Conservation (phyloP, 2,888 invertebrate genomes). For the Drosophila austrosaltans region DNA sequence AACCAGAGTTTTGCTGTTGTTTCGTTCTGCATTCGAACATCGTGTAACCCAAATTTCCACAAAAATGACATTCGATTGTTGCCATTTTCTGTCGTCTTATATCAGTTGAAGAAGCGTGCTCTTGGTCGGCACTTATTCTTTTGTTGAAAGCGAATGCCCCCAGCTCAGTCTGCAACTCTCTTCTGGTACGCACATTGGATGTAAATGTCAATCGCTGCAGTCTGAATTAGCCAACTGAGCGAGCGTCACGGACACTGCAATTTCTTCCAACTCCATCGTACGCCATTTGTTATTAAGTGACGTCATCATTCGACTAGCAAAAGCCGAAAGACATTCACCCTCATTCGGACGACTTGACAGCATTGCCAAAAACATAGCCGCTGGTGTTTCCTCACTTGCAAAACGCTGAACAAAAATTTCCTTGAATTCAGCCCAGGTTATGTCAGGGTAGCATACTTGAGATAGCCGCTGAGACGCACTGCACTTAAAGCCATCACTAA, state of each 20-base stretch:
- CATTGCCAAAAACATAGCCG: too few relatives aligned
- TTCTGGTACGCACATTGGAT: slow-evolving; percentile 1
- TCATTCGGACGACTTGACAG: neutral
- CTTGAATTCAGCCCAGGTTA: neutral
- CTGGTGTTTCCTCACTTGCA: too few relatives aligned
- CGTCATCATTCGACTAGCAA: slow-evolving; percentile 15
- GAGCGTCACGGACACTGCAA: slow-evolving; percentile 31
- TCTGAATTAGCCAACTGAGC: too few relatives aligned
- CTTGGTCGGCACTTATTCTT: neutral
- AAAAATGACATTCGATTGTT: too few relatives aligned
- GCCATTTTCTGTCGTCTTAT: too few relatives aligned
- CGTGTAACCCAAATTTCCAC: too few relatives aligned
- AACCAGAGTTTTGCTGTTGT: too few relatives aligned
- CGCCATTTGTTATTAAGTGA: slow-evolving; percentile 33
- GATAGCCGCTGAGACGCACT: neutral
- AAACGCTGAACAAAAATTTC: too few relatives aligned
- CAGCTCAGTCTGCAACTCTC: slow-evolving; percentile 7
- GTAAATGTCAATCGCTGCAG: too few relatives aligned
- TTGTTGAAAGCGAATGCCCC: slow-evolving; percentile 6
- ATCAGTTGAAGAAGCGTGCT: too few relatives aligned
- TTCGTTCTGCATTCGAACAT: too few relatives aligned
- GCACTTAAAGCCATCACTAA: neutral
- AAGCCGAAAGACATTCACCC: neutral
- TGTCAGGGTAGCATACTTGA: neutral
- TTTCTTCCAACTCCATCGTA: slow-evolving; percentile 29